Conservation (phyloP, 2,797 vertebrate genomes). For the Allobates femoralis region DNA sequence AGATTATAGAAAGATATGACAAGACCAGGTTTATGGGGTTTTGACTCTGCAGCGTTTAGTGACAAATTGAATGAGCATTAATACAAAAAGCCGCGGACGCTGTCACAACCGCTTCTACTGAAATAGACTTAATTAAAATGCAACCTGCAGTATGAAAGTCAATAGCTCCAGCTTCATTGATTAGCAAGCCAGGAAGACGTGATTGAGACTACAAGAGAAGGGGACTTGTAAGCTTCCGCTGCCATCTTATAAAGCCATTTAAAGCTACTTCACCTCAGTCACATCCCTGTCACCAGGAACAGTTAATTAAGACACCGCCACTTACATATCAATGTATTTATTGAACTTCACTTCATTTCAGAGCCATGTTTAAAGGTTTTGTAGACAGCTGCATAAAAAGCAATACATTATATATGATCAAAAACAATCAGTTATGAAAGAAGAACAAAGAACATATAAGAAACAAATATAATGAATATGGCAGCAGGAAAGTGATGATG, state of each 20-base stretch:
- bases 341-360: not conserved
- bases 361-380: not conserved
- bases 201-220: not conserved
- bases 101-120: slow-evolving; percentile 19
- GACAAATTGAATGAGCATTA: slow-evolving; percentile 44
- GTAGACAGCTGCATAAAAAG: not conserved
- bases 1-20: slow-evolving; percentile 53
- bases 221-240: not conserved
- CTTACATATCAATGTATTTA: not conserved
- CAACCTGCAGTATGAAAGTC: slow-evolving; percentile 54
- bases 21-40: slow-evolving; percentile 15
- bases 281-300: not conserved
- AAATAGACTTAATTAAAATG: slow-evolving; percentile 55
- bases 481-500: not conserved
- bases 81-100: slow-evolving; percentile 27
- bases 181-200: slow-evolving; percentile 32
- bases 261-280: not conserved
- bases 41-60: slow-evolving; percentile 25
- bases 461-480: not conserved
- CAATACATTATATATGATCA: not conserved
- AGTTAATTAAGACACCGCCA: not conserved
- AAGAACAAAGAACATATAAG: not conserved
- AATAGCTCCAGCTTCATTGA: slow-evolving; percentile 40
- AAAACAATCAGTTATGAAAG: not conserved
- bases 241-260: not conserved